Evolutionary conservation across 2,113 vertebrate species (phyloP).

Genomic region (Tragelaphus scriptus): DNA sequence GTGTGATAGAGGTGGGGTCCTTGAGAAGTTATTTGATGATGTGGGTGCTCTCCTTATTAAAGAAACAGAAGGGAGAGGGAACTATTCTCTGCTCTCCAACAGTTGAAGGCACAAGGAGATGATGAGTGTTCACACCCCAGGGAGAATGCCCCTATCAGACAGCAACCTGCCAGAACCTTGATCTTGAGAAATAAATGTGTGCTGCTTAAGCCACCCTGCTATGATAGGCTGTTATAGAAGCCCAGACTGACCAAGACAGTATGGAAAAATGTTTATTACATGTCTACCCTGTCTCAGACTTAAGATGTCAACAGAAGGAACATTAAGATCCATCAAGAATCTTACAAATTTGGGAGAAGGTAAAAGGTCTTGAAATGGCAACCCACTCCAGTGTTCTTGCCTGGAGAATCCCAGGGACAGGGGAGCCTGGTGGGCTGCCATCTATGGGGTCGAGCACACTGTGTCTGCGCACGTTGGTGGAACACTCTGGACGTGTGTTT

Average conservation of each 20-base stretch:
- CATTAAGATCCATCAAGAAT: neutral
- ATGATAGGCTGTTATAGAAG: neutral
- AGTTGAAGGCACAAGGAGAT: neutral
- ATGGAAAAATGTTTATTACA: neutral
- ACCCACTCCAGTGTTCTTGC: too few relatives aligned
- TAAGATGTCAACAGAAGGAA: neutral
- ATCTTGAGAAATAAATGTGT: neutral
- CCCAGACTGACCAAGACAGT: neutral
- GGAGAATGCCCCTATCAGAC: neutral
- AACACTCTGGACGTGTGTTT: slow-evolving; percentile 98
- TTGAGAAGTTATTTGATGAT: too few relatives aligned
- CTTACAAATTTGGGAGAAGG: neutral
- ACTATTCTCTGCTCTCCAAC: neutral
- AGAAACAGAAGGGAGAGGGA: too few relatives aligned
- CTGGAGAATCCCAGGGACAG: too few relatives aligned
- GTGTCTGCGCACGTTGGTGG: slow-evolving; percentile 64
- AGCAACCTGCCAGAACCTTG: too few relatives aligned
- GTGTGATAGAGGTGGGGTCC: neutral
- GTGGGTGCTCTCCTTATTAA: neutral
- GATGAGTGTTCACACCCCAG: fast-evolving
- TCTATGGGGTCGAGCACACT: too few relatives aligned
- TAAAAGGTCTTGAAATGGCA: neutral
- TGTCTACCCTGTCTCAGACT: neutral
- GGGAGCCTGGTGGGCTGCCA: too few relatives aligned
- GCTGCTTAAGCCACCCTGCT: neutral